These are phyloP conservation scores for Bugula neritina DNA, from an alignment of 2,888 invertebrate species.

Conservation along the genomic window DNA sequence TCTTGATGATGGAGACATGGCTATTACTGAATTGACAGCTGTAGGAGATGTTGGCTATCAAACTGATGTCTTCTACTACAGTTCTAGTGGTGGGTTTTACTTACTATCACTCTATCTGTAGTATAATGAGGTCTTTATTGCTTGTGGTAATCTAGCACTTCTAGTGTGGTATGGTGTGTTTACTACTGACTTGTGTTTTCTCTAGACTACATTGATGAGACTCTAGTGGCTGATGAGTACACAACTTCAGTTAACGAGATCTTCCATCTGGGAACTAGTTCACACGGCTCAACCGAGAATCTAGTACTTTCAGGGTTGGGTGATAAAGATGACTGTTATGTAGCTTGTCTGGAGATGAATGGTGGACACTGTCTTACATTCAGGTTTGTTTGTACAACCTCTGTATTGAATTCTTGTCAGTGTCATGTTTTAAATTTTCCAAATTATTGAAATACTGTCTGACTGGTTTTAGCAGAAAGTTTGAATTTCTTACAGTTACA, in stretches of 20 bases:
- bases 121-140: too few relatives aligned
- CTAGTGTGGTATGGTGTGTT: background rate
- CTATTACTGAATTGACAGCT: background rate
- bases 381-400: conserved; percentile 1
- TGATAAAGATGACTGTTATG: conserved; percentile 25
- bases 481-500: too few relatives aligned
- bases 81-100: background rate
- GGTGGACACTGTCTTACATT: background rate
- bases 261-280: too few relatives aligned
- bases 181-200: too few relatives aligned
- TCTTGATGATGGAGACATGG: background rate
- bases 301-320: too few relatives aligned
- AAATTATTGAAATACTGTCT: background rate
- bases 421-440: background rate
- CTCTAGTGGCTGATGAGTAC: too few relatives aligned
- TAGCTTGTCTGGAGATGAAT: background rate
- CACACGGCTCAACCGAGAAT: too few relatives aligned
- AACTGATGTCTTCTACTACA: background rate
- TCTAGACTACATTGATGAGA: too few relatives aligned
- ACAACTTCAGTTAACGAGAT: too few relatives aligned
- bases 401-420: background rate
- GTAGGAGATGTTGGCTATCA: background rate
- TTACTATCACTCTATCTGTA: background rate
- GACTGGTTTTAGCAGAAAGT: background rate
- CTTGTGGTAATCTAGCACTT: too few relatives aligned